Evolutionary conservation across 1,140 invertebrate species (phyloP), one percentile per base, ranked within the genome.

Genomic region (Pseudomyrmex dendroicus): DNA sequence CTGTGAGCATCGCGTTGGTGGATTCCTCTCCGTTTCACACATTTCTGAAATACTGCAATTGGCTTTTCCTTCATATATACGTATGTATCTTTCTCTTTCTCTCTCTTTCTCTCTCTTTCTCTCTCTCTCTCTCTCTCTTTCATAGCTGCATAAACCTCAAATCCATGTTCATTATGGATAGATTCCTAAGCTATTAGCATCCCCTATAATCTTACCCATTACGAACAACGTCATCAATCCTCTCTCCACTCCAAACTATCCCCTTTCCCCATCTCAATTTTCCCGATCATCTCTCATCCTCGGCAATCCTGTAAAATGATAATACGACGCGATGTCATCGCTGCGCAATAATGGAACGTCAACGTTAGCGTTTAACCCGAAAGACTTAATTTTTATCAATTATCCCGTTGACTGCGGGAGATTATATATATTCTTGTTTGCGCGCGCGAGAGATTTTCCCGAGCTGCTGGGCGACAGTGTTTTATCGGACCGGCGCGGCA

Each of bases 81-180:
- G 5, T 35, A 35, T 35, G 5, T 35, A 35, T 77, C 15, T 25
- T 48, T 54, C 17, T 20, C 3, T 13, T 9, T 9, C 17, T 20
- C 63, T 12, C 62, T 22, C 20, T 22, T 25, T 20, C 50, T 54
- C 62, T 15, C 7, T 10, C 50, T 54, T 50, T 15, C 7, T 10
- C 10, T n/a, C 20, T 20, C 20, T 7, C 62, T 20, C 20, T n/a
- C 48, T 20, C 50, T 44, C 62, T 20, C 12, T 12, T n/a, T 25
- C 10, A 8, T 57, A 78, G 7, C 20, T 17, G 10, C 44, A 48
- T 78, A n/a, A 59, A 68, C 12, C 35, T 78, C 64, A 57, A 68
- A 80, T 80, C 13, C 66, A 70, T 50, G 76, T 80, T 72, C 66
- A 80, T 80, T 80, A 70, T 70, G 35, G 15, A 70, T 70, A 80